A percentile compares a stretch with the other conserved stretches of the same genome.
These are phyloP conservation scores for Mandrillus leucophaeus DNA, from an alignment of 2,113 vertebrate genomes.

Conservation along the genomic window DNA sequence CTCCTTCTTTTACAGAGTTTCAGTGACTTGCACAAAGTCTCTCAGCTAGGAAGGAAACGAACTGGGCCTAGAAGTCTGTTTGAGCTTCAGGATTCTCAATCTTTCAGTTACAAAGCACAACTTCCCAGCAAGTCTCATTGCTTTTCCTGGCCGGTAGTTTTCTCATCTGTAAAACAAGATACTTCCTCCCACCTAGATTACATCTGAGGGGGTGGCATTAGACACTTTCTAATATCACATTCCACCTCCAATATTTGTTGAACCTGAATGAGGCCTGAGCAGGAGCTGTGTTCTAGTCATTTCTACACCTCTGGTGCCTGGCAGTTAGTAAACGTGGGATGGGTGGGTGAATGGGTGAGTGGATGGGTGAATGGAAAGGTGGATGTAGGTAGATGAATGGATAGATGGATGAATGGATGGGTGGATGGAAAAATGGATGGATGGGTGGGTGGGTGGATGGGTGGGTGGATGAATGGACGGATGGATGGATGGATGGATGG, in stretches of 20 bases:
- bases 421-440: too few species aligned
- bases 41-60: neutral
- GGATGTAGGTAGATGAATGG: neutral
- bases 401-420: too few species aligned
- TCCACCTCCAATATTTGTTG: neutral
- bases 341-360: neutral
- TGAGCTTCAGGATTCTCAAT: neutral
- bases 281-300: neutral
- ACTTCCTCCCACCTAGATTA: neutral
- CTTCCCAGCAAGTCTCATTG: neutral
- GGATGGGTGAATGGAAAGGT: too few species aligned
- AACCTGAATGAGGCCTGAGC: neutral
- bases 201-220: too few species aligned
- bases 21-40: neutral
- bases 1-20: neutral
- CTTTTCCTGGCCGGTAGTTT: neutral
- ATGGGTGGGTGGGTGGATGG: too few species aligned
- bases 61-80: neutral
- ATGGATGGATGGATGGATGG: too few species aligned
- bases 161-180: neutral
- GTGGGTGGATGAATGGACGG: accelerated
- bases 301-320: neutral
- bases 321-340: neutral
- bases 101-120: neutral
- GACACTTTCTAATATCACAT: neutral